Evolutionary conservation across 1,140 invertebrate genomes (phyloP), one percentile per base, ranked within the genome.

Genomic region (Rhynchophorus ferrugineus): DNA sequence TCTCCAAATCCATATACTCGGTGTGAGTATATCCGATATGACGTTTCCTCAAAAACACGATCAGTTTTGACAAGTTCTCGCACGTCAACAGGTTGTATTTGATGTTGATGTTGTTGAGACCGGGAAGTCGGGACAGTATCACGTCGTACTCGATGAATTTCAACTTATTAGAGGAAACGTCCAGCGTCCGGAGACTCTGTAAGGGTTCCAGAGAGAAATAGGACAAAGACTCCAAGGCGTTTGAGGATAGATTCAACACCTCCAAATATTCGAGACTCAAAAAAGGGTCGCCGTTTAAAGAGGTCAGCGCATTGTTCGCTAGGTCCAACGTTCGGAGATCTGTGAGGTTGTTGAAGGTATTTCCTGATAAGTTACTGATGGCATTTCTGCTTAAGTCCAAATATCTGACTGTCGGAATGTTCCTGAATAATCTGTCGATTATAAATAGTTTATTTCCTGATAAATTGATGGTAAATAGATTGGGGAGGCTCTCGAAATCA

Each of bases 21-120:
- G 61, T 61, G 5, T 59, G 49, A 1, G 60, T 66, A 33, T 57
- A 68, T 22, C 46, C 59, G 3, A 67, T 60, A 18, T 49, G n/a
- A 20, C 61, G 64, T 11, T 49, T 54, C 16, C 56, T 56, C 17
- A 67, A 59, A 52, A 57, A 68, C 11, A 20, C 24, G 19, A 67
- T 59, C 41, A 67, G 63, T 49, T 61, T 57, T 5, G 45, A 34
- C 9, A 68, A 42, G 44, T 61, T 54, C 20, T 62, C 56, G 38
- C 66, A 68, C 8, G 63, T 57, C 18, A 68, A 51, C 13, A 54
- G 37, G 59, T 68, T 68, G 6, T 61, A 49, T 47, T 65, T 63
- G 9, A 64, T 57, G 41, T 67, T 63, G 14, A 68, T 58, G 18
- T 49, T 56, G 17, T 45, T 49, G 7, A 68, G 49, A 21, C 55